Conservation (phyloP, 2,113 vertebrate species). For the Meriones unguiculatus region DNA sequence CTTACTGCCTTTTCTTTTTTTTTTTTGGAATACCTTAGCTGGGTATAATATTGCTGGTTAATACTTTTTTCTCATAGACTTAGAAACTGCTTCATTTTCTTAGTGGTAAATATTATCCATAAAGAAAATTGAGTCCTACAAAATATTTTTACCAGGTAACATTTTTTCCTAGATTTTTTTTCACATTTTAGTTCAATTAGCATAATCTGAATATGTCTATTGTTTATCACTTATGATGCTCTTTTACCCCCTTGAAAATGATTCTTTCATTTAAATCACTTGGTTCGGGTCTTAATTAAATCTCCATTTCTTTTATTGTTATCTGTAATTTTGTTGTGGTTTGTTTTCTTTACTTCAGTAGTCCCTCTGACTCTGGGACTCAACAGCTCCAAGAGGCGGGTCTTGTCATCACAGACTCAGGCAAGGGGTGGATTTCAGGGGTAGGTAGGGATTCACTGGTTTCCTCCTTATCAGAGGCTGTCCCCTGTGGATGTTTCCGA, state of each 20-base stretch:
- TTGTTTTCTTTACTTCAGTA: background rate
- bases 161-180: background rate
- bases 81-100: background rate
- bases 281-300: background rate
- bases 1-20: background rate
- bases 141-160: background rate
- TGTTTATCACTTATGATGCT: background rate
- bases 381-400: background rate
- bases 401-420: background rate
- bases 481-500: background rate
- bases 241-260: background rate
- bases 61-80: background rate
- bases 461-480: background rate
- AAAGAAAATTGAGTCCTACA: background rate
- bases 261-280: background rate
- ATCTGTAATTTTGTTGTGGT: background rate
- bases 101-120: background rate
- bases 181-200: background rate
- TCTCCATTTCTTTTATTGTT: slow-evolving; percentile 16
- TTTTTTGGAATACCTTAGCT: background rate
- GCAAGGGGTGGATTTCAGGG: background rate
- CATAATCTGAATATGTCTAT: background rate
- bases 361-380: background rate
- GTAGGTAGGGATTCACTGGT: background rate
- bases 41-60: background rate